phyloP scores from a whole-genome alignment of 2,888 invertebrate genomes.

The Stramonita haemastoma region DNA sequence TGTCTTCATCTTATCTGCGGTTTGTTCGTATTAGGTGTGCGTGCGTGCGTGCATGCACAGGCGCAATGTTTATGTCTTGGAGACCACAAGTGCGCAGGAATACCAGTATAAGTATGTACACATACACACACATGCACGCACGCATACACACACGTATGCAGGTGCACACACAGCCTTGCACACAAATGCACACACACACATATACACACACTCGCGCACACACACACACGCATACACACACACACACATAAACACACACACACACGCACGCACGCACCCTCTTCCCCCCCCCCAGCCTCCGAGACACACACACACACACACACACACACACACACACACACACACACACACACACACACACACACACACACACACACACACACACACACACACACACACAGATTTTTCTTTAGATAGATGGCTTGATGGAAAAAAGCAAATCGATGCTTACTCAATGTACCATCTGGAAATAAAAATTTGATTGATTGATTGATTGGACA shows the following conservation, averaged over 20 bases:
- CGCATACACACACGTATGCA: not conserved
- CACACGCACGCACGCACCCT: slow-evolving; percentile 17
- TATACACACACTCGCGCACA: not conserved
- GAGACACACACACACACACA: no score
- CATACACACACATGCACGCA: not conserved
- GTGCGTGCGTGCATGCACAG: not conserved
- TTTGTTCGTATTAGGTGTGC: not conserved
- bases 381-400: no score
- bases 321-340: no score
- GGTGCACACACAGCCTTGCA: not conserved
- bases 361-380: no score
- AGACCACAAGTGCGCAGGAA: not conserved
- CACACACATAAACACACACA: slow-evolving; percentile 14
- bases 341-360: no score
- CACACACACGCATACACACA: not conserved
- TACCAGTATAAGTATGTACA: not conserved
- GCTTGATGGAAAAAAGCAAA: no score
- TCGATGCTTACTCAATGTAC: no score
- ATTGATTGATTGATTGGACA: no score
- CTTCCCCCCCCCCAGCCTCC: no score
- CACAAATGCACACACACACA: not conserved
- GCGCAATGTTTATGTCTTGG: not conserved
- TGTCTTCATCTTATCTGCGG: not conserved
- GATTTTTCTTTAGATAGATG: no score
- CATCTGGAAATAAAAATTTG: no score